Percentiles rank a stretch among this genome's conserved stretches.
Evolutionary conservation across 2,113 vertebrate species (phyloP).

Genomic region (Typhlomys cinereus): DNA sequence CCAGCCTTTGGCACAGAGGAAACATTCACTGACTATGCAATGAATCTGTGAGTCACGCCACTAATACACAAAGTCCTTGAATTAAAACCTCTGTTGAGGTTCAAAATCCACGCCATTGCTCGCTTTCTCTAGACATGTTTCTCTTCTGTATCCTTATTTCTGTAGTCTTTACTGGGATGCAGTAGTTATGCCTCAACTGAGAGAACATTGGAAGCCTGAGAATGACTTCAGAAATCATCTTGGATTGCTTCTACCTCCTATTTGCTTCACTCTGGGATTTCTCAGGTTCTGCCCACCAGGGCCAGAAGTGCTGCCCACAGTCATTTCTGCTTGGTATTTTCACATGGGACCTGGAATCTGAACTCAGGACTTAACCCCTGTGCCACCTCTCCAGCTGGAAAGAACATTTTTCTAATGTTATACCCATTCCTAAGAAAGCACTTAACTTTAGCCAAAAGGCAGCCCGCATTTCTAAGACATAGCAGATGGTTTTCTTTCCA

Average conservation of each 20-base stretch:
- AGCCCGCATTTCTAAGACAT: neutral
- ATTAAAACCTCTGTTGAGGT: conserved; percentile 6
- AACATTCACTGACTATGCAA: neutral
- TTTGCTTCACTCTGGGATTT: too few relatives aligned
- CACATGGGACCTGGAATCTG: too few relatives aligned
- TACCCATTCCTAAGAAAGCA: neutral
- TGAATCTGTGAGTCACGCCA: neutral
- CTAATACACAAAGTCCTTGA: neutral
- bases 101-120: neutral
- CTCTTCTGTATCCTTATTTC: conserved; percentile 9
- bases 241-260: too few relatives aligned
- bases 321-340: too few relatives aligned
- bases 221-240: too few relatives aligned
- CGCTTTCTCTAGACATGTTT: conserved; percentile 17
- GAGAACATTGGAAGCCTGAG: too few relatives aligned
- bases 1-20: neutral
- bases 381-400: too few relatives aligned
- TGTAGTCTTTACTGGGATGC: neutral
- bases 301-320: too few relatives aligned
- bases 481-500: neutral
- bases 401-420: neutral
- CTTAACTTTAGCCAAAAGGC: neutral
- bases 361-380: too few relatives aligned
- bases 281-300: too few relatives aligned
- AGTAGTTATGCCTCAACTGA: neutral